phyloP scores from a whole-genome alignment of 2,797 vertebrate genomes.

The Catharus ustulatus region DNA sequence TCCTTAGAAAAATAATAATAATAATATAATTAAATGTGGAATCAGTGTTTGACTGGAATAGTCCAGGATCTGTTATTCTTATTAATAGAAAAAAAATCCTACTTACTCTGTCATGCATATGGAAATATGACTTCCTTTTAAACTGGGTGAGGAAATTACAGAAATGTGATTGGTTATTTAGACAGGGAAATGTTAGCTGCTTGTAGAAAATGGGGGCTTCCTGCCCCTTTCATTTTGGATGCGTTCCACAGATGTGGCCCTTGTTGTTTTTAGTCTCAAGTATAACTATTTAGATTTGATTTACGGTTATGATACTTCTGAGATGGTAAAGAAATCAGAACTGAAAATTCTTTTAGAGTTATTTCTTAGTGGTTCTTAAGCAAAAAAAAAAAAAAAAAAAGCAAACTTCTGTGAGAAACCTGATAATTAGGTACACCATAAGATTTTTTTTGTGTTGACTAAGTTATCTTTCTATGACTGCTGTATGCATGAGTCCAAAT shows the following conservation, averaged over 20 bases:
- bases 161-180: constrained; percentile 42
- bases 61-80: constrained; percentile 33
- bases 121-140: constrained; percentile 55
- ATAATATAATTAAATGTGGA: neutral
- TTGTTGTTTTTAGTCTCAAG: constrained; percentile 53
- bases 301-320: constrained; percentile 65
- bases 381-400: neutral
- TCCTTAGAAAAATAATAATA: neutral
- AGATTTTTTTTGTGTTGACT: neutral
- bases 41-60: neutral
- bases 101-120: constrained; percentile 27
- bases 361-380: neutral
- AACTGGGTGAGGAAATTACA: constrained; percentile 53
- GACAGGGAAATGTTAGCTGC: constrained; percentile 37
- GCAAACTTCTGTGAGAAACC: neutral
- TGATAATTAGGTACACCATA: neutral
- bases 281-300: constrained; percentile 66
- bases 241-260: constrained; percentile 67
- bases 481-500: neutral
- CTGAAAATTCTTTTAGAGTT: constrained; percentile 32
- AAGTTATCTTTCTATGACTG: neutral
- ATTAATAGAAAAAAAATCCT: constrained; percentile 48
- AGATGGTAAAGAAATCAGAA: constrained; percentile 48
- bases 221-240: constrained; percentile 56
- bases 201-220: constrained; percentile 50